Conservation (phyloP, 2,888 invertebrate species). For the Epirrita christyi region DNA sequence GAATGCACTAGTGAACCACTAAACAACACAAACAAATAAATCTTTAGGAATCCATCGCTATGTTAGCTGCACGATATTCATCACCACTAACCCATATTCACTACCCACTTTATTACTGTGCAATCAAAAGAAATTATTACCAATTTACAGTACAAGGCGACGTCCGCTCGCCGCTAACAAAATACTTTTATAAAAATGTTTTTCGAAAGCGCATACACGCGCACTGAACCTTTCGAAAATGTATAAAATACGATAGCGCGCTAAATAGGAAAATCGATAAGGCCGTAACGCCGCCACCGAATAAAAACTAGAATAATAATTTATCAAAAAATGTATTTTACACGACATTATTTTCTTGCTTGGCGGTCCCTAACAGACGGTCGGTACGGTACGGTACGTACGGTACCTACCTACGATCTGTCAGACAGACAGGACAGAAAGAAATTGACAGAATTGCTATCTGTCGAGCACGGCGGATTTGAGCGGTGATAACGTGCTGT, state of each 20-base stretch:
- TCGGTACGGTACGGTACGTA: too few relatives aligned
- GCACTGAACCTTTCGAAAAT: constrained; percentile 80
- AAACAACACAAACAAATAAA: constrained; percentile 60
- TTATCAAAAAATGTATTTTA: constrained; percentile 85
- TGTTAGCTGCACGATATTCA: constrained; percentile 56
- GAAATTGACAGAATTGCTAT: constrained; percentile 78
- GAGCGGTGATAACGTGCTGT: constrained; percentile 39
- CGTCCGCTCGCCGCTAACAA: constrained; percentile 76
- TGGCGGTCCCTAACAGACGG: constrained; percentile 59
- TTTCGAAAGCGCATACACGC: constrained; percentile 82
- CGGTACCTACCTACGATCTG: neutral
- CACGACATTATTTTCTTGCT: constrained; percentile 83
- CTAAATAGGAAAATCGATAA: constrained; percentile 83
- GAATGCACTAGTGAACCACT: constrained; percentile 64
- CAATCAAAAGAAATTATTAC: constrained; percentile 81
- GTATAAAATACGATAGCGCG: constrained; percentile 78
- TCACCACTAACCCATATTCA: constrained; percentile 82
- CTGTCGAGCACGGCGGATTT: constrained; percentile 63
- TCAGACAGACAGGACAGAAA: too few relatives aligned
- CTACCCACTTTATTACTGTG: constrained; percentile 66
- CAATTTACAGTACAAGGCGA: constrained; percentile 77
- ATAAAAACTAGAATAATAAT: constrained; percentile 81
- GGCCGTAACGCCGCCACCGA: constrained; percentile 71
- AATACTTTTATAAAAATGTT: constrained; percentile 72
- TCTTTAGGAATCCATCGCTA: constrained; percentile 65